phyloP scores from a whole-genome alignment of 2,797 vertebrate species.

The Carapus acus region DNA sequence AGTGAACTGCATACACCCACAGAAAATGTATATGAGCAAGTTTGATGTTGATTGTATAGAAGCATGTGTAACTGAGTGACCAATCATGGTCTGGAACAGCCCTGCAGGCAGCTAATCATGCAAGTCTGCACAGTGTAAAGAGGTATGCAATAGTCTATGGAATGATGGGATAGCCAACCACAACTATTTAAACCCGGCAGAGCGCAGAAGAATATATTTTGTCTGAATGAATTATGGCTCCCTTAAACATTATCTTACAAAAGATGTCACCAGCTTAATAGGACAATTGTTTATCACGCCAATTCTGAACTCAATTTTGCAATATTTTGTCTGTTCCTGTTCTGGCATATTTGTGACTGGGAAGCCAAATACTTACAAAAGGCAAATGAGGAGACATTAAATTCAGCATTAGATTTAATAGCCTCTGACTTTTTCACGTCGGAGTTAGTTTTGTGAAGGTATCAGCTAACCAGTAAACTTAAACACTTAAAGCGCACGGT shows the following conservation, averaged over 20 bases:
- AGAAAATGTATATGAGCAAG: neutral
- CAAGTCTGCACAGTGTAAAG: conserved; percentile 25
- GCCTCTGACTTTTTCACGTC: too few species aligned
- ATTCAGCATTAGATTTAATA: too few species aligned
- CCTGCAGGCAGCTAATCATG: conserved; percentile 30
- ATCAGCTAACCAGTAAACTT: neutral
- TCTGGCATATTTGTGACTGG: too few species aligned
- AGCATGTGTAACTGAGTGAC: conserved; percentile 22
- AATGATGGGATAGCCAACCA: conserved; percentile 20
- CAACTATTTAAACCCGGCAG: conserved; percentile 29
- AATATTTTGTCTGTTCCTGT: too few species aligned
- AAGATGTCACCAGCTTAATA: too few species aligned
- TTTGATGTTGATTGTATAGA: conserved; percentile 6
- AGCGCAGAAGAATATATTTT: conserved; percentile 11
- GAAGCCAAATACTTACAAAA: too few species aligned
- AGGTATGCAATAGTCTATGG: conserved; percentile 16
- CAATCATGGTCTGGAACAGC: conserved; percentile 32
- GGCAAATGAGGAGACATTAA: too few species aligned
- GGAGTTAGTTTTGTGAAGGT: neutral
- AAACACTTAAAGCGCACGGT: too few species aligned
- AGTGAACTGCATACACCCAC: conserved; percentile 13
- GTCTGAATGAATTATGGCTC: conserved; percentile 30
- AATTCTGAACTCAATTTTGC: too few species aligned
- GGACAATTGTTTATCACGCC: too few species aligned
- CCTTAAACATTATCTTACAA: too few species aligned